Percentiles rank a stretch among this genome's conserved stretches.
These are phyloP conservation scores for Calidris pygmaea DNA, from an alignment of 2,113 vertebrate genomes.

Conservation along the genomic window DNA sequence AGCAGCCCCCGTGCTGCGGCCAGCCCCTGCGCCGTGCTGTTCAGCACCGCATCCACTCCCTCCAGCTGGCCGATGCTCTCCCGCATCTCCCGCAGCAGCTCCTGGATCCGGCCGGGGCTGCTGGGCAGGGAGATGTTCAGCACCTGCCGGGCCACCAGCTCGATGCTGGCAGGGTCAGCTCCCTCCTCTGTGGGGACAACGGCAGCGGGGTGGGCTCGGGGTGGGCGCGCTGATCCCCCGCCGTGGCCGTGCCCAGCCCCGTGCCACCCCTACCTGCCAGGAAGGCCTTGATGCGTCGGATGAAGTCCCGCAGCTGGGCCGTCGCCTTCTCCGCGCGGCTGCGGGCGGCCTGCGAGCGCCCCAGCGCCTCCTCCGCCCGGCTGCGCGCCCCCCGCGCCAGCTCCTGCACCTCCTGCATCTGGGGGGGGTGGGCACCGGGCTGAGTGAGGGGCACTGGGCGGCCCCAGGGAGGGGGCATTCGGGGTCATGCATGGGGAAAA, in stretches of 20 bases:
- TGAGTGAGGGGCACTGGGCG: neutral
- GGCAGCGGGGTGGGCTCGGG: neutral
- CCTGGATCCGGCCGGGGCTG: constrained; percentile 65
- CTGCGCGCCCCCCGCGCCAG: constrained; percentile 76
- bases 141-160: constrained; percentile 81
- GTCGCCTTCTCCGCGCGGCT: constrained; percentile 74
- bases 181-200: constrained; percentile 79
- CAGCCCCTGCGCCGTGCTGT: constrained; percentile 72
- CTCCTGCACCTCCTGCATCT: constrained; percentile 81
- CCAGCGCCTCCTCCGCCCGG: constrained; percentile 71
- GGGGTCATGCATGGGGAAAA: neutral
- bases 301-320: constrained; percentile 79
- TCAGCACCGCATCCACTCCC: constrained; percentile 72
- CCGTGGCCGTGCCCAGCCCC: fast-evolving
- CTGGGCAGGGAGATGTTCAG: constrained; percentile 81
- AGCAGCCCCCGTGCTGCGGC: constrained; percentile 73
- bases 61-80: constrained; percentile 75
- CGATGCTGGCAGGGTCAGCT: constrained; percentile 85
- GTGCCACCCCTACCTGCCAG: constrained; percentile 72
- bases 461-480: fast-evolving
- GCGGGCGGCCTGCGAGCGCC: constrained; percentile 74
- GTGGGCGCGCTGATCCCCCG: fast-evolving
- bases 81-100: constrained; percentile 75
- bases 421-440: neutral
- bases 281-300: constrained; percentile 83